These are phyloP conservation scores for Pheosia gnoma DNA, from an alignment of 2,888 invertebrate species.

Conservation along the genomic window DNA sequence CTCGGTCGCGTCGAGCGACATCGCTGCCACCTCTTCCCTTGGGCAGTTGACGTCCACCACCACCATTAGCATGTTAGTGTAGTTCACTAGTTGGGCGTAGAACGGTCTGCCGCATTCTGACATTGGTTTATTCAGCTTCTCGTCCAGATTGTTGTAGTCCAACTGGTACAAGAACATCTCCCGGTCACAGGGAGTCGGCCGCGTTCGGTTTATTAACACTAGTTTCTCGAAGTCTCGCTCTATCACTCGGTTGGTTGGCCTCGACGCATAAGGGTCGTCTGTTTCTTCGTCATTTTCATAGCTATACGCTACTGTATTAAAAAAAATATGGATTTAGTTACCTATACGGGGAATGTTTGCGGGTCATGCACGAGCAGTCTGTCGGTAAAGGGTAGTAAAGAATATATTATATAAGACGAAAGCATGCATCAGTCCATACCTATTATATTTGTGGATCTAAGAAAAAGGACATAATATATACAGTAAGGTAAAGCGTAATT, in stretches of 20 bases:
- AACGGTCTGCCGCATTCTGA: slow-evolving; percentile 84
- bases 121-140: slow-evolving; percentile 74
- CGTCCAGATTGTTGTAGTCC: slow-evolving; percentile 75
- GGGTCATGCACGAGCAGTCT: slow-evolving; percentile 28
- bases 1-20: slow-evolving; percentile 72
- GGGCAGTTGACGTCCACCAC: slow-evolving; percentile 88
- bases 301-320: slow-evolving; percentile 60
- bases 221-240: slow-evolving; percentile 86
- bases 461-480: not conserved
- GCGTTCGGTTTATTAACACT: slow-evolving; percentile 89
- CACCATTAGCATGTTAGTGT: slow-evolving; percentile 90
- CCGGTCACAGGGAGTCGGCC: slow-evolving; percentile 93
- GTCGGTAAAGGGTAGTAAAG: not conserved
- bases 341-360: too few species aligned
- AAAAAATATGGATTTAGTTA: slow-evolving; percentile 10
- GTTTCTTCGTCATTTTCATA: slow-evolving; percentile 81
- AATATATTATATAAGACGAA: not conserved
- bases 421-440: not conserved
- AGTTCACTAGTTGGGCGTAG: slow-evolving; percentile 89
- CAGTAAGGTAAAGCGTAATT: not conserved
- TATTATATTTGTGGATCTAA: not conserved
- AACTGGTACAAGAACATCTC: slow-evolving; percentile 85
- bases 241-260: slow-evolving; percentile 67
- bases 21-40: slow-evolving; percentile 71
- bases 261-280: slow-evolving; percentile 67